These are phyloP conservation scores for Campaea margaritaria DNA, from an alignment of 2,888 invertebrate species.

Conservation along the genomic window DNA sequence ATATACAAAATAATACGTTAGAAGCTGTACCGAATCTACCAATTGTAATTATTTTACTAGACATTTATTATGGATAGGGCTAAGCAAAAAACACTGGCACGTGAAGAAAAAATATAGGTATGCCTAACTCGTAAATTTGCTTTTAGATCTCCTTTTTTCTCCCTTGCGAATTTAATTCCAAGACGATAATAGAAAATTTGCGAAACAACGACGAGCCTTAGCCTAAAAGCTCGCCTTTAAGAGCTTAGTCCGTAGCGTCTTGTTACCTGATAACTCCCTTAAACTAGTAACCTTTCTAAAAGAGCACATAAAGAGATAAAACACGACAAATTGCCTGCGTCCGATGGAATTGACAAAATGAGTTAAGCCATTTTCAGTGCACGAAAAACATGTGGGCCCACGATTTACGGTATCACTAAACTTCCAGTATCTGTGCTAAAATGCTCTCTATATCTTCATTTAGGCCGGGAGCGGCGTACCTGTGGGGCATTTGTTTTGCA, in stretches of 20 bases:
- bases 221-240: slow-evolving; percentile 12
- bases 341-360: slow-evolving; percentile 38
- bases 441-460: slow-evolving; percentile 45
- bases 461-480: slow-evolving; percentile 44
- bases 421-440: slow-evolving; percentile 38
- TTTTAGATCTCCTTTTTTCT: background rate
- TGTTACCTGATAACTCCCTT: slow-evolving; percentile 4
- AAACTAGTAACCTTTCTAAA: slow-evolving; percentile 12
- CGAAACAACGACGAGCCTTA: background rate
- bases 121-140: background rate
- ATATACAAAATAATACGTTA: too few relatives aligned
- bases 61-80: too few relatives aligned
- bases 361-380: slow-evolving; percentile 38
- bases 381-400: slow-evolving; percentile 44
- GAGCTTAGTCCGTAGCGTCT: slow-evolving; percentile 8
- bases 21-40: too few relatives aligned
- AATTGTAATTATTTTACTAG: too few relatives aligned
- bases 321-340: slow-evolving; percentile 23
- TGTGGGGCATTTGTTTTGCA: slow-evolving; percentile 53
- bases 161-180: background rate
- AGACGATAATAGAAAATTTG: background rate
- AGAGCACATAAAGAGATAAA: slow-evolving; percentile 19
- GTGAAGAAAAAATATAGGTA: background rate
- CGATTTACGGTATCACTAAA: slow-evolving; percentile 44
- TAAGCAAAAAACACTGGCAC: too few relatives aligned